Base-by-base conservation (phyloP, 2,113 vertebrate species). In the Euleptes europaea region DNA sequence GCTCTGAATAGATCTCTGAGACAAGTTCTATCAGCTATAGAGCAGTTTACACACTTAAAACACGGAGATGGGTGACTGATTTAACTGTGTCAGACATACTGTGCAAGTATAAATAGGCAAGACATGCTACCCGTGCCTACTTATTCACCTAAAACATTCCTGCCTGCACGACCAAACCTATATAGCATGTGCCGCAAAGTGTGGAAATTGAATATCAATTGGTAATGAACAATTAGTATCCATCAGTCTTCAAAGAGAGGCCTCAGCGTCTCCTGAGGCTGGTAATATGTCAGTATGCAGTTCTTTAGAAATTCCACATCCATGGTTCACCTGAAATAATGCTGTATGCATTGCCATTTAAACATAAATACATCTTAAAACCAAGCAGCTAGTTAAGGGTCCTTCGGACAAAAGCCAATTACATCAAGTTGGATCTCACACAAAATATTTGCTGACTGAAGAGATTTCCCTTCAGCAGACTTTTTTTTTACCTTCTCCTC, bases 281-380 rank as follows among this genome's bases (percentile, higher is more conserved):
- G 28, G 19, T 14, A 63, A 63, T 63, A 28, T 54, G 5, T 77
- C 21, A 38, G 19, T 38, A 42, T 10, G 57, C 60, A 63, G 19
- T 21, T 71, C n/a, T 42, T 67, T 28, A 44, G 12, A 2, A 89
- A 89, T 63, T 78, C 83, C 83, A 86, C 42, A 57, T 49, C 15
- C 71, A 54, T 71, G 44, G 17, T 81, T 88, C 79, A 13, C 2
- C 78, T 38, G 78, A 85, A 80, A 90, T 40, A 83, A 83, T 72
- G 78, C 78, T 90, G 60, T 78, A 67, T 28, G 21, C n/a, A 74
- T 79, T 85, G 71, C 76, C n/a, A 63, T 33, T 72, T 35, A 14
- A 49, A 40, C 74, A 73, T 82, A 75, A n/a, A 78, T 0, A 3
- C 14, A 65, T 71, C 83, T 80, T 0, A 0, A 17, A 40, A 42